Evolutionary conservation across 2,113 vertebrate species (phyloP), one percentile per base, ranked within the genome.

Genomic region (Nicator chloris): DNA sequence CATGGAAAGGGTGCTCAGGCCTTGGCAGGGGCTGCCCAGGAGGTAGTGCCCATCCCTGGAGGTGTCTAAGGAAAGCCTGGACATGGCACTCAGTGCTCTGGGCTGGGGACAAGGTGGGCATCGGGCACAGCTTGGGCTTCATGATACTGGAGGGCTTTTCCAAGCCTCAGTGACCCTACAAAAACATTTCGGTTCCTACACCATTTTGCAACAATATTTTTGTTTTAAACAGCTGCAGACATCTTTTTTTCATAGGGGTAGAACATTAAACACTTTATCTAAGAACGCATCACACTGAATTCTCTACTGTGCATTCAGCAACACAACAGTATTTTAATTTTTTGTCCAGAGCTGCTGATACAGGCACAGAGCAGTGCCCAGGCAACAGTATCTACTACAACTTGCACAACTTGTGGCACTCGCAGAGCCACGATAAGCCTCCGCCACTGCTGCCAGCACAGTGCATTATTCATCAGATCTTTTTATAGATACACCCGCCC

Each of bases 71-170:
- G 42, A 13, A 75, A 8, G 15, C 1, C 50, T 75, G 60, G 42
- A 19, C 2, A 17, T 44, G 63, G 53, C 53, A 77, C 45, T 86
- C 6, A 54, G 73, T 0, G 47, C 54, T 61, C 64, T 53, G 73
- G 33, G 54, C 47, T 54, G 47, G 73, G 23, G 23, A 71, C 56
- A 54, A 30, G 30, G 65, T 30, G 73, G 57, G 24, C 8, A 64
- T 7, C 0, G 3, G n/a, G 22, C 33, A 69, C 54, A 47, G 28
- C 7, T 4, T 2, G 64, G n/a, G 3, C 13, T 27, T 0, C 16
- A 7, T 35, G 31, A 44, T 17, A 3, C 4, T 33, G n/a, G 11
- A 79, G 30, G 65, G 0, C 13, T 56, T 35, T 42, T 26, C 42
- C 50, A 57, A 57, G 5, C 35, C 31, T 56, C 22, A 31, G 1